Evolutionary conservation across 2,797 vertebrate genomes (phyloP).

Genomic region (Sphaeramia orbicularis): DNA sequence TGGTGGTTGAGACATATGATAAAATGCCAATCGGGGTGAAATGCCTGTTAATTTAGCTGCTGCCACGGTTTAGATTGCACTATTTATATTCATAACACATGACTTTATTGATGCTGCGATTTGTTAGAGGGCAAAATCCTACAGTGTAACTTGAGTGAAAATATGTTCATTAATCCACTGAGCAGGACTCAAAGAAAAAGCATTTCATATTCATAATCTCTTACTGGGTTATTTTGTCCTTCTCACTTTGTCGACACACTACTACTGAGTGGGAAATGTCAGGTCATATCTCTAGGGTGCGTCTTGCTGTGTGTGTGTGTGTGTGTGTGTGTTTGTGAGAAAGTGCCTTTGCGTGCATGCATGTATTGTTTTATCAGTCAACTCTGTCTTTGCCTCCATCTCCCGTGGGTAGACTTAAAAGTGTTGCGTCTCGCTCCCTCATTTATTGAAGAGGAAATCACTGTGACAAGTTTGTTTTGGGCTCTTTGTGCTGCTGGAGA

Average conservation of each 20-base stretch:
- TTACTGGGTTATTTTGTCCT: slow-evolving; percentile 66
- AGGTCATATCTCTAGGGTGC: slow-evolving; percentile 71
- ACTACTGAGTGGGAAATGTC: slow-evolving; percentile 75
- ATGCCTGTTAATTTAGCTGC: slow-evolving; percentile 78
- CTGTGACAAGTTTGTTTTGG: slow-evolving; percentile 75
- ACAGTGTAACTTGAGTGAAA: slow-evolving; percentile 76
- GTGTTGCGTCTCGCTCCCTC: slow-evolving; percentile 52
- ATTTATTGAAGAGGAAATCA: slow-evolving; percentile 76
- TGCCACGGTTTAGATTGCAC: slow-evolving; percentile 74
- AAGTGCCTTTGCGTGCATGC: slow-evolving; percentile 57
- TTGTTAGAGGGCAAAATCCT: slow-evolving; percentile 81
- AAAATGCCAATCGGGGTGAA: slow-evolving; percentile 78
- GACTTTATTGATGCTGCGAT: slow-evolving; percentile 79
- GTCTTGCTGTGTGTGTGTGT: slow-evolving; percentile 42
- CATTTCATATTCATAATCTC: slow-evolving; percentile 80
- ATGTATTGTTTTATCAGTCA: slow-evolving; percentile 76
- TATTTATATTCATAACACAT: slow-evolving; percentile 81
- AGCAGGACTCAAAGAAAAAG: slow-evolving; percentile 73
- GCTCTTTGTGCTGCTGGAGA: slow-evolving; percentile 68
- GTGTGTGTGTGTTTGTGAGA: slow-evolving; percentile 30
- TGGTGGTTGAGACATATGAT: slow-evolving; percentile 68
- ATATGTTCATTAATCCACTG: slow-evolving; percentile 81
- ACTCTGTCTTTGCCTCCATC: slow-evolving; percentile 65
- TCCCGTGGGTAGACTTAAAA: slow-evolving; percentile 68
- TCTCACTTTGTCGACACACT: slow-evolving; percentile 49